Conservation (phyloP, 1,140 invertebrate genomes). For the Calycopis cecrops region DNA sequence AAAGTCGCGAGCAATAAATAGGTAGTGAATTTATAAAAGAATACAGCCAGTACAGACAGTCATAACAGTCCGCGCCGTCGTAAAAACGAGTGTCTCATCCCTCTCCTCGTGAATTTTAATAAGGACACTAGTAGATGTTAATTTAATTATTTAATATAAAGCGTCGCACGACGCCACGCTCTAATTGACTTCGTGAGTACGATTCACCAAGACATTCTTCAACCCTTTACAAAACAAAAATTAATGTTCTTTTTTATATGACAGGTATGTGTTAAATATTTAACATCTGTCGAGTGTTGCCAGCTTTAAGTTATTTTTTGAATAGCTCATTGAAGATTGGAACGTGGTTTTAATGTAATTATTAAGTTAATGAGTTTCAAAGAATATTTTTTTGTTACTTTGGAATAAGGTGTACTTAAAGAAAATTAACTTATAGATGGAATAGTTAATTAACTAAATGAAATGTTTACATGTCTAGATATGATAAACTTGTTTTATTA, state of each 20-base stretch:
- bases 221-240: constrained; percentile 23
- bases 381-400: no score
- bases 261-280: constrained; percentile 6
- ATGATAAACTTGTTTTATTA: no score
- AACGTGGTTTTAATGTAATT: no score
- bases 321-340: no score
- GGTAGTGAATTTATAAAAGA: constrained; percentile 6
- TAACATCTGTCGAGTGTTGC: neutral
- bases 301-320: neutral
- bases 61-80: constrained; percentile 20
- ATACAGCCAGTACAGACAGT: constrained; percentile 10
- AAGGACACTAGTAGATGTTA: constrained; percentile 39
- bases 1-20: neutral
- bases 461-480: no score
- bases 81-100: constrained; percentile 28
- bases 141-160: constrained; percentile 51
- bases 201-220: constrained; percentile 19
- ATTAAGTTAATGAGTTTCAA: no score
- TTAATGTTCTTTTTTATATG: constrained; percentile 15
- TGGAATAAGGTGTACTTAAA: no score
- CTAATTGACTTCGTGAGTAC: constrained; percentile 28
- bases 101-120: constrained; percentile 43
- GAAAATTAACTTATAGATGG: no score
- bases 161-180: constrained; percentile 21
- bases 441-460: no score